A percentile compares a stretch with the other conserved stretches of the same genome.
phyloP scores from a whole-genome alignment of 1,140 invertebrate species.

The Conus betulinus region DNA sequence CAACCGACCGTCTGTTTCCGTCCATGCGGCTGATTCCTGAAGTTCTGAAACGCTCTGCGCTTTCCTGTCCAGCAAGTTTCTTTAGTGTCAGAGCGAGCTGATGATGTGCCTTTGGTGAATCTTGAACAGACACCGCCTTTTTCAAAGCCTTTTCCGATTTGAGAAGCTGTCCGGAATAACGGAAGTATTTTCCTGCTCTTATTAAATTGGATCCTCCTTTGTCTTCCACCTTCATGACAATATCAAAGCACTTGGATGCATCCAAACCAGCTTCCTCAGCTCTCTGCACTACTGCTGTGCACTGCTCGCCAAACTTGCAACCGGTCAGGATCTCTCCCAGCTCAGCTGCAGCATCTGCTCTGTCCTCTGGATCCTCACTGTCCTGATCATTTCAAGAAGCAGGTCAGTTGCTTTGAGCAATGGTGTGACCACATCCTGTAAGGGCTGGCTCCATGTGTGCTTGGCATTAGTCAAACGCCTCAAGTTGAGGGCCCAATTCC shows the following conservation, averaged over 20 bases:
- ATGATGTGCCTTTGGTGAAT: background rate
- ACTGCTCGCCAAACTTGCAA: background rate
- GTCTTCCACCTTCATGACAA: background rate
- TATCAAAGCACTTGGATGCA: conserved; percentile 1
- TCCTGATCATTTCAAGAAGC: background rate
- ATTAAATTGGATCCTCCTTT: background rate
- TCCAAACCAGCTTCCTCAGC: background rate
- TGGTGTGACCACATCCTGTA: background rate
- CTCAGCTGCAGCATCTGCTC: background rate
- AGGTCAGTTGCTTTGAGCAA: background rate
- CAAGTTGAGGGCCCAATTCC: background rate
- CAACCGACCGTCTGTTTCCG: background rate
- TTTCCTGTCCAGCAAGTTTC: background rate
- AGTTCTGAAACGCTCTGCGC: background rate
- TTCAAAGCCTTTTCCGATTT: background rate
- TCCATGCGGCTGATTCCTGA: background rate
- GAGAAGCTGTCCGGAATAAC: background rate
- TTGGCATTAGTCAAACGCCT: background rate
- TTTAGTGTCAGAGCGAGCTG: background rate
- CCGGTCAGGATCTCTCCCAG: background rate
- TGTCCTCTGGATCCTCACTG: background rate
- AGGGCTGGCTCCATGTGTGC: background rate
- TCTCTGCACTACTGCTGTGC: background rate
- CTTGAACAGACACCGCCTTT: background rate
- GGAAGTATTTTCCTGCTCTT: background rate